Evolutionary conservation across 23 tunicate genomes (phyloP).

Genomic region (Halocynthia roretzi): DNA sequence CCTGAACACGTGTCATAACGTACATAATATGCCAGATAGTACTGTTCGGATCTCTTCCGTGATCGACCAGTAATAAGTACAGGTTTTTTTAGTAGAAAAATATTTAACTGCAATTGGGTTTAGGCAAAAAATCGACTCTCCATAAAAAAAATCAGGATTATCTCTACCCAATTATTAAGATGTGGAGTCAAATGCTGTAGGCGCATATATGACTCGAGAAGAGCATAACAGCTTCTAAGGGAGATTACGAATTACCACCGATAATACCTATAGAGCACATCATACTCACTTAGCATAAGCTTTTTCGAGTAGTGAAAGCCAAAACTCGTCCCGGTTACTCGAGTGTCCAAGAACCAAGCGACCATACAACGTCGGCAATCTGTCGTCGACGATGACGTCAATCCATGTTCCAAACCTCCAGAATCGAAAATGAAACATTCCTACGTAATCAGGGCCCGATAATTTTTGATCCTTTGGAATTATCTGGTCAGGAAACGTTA

Average conservation of each 20-base stretch:
- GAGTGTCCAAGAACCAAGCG: constrained; percentile 53
- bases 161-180: neutral
- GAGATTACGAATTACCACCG: neutral
- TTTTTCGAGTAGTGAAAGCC: constrained; percentile 83
- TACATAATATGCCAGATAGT: no score
- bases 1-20: no score
- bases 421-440: constrained; percentile 79
- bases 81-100: no score
- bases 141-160: neutral
- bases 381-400: constrained; percentile 84
- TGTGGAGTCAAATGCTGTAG: neutral
- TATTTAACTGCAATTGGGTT: no score
- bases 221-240: no score
- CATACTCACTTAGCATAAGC: constrained; percentile 82
- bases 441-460: constrained; percentile 69
- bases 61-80: no score
- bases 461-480: constrained; percentile 59
- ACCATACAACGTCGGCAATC: constrained; percentile 39
- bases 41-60: no score
- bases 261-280: neutral
- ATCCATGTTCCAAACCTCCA: constrained; percentile 91
- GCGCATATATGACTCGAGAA: neutral
- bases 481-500: constrained; percentile 20
- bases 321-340: constrained; percentile 54
- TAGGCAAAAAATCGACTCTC: neutral